These are phyloP conservation scores for Oreochromis aureus DNA, from an alignment of 2,113 vertebrate genomes.

Conservation along the genomic window DNA sequence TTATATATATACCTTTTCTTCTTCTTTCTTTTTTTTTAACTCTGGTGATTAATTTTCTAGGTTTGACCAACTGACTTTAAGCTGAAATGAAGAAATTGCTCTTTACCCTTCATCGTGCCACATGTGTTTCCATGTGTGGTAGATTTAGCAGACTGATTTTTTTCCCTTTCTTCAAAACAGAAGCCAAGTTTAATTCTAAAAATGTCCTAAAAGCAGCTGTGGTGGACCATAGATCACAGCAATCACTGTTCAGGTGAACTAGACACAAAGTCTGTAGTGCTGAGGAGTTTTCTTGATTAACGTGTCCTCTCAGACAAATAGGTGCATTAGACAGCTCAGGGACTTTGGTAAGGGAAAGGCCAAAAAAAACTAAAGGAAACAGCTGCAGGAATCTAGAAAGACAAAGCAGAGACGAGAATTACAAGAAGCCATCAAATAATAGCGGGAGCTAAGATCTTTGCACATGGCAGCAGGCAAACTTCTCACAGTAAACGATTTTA, in stretches of 20 bases:
- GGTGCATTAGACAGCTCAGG: conserved; percentile 3
- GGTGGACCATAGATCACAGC: neutral
- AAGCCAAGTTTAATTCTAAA: neutral
- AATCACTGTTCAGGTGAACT: conserved; percentile 6
- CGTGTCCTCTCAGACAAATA: conserved; percentile 20
- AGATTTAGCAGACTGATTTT: neutral
- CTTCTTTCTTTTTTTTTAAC: neutral
- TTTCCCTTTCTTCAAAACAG: neutral
- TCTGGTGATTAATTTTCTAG: conserved; percentile 45
- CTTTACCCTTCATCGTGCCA: conserved; percentile 27
- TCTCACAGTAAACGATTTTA: conserved; percentile 13
- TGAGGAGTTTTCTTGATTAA: conserved; percentile 5
- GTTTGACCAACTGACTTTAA: conserved; percentile 51
- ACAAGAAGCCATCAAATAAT: conserved; percentile 45
- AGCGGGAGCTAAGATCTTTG: conserved; percentile 10
- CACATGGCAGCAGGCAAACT: conserved; percentile 30
- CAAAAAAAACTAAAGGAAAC: neutral
- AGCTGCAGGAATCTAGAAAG: conserved; percentile 4
- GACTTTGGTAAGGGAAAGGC: neutral
- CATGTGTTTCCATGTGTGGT: neutral
- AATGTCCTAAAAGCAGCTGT: neutral
- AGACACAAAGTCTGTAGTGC: neutral
- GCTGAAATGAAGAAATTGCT: conserved; percentile 48
- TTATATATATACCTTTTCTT: neutral
- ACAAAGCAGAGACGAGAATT: conserved; percentile 35